Base-by-base conservation (phyloP, 2,888 invertebrate species). In the Hypena proboscidalis region DNA sequence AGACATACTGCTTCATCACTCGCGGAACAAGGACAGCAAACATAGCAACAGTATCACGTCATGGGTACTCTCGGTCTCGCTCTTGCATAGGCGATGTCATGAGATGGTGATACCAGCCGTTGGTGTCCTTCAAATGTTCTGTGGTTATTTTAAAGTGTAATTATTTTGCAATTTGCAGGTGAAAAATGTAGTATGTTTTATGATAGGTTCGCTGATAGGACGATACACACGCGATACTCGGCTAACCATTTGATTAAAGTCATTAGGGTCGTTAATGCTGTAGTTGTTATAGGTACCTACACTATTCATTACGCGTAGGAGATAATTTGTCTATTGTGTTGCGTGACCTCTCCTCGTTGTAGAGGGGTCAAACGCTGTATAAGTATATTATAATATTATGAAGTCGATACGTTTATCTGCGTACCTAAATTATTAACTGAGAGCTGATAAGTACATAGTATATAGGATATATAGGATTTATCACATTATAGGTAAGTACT, bases 21-120 rank as follows among this genome's bases (percentile, higher is more conserved):
- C 7, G 27, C 8, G 4, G 31, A 30, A 49, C 11, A 36, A 36
- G 26, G 37, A 49, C 26, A 29, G 37, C 23, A 30, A 44, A 33
- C 35, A 13, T 49, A 37, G 49, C 49, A 49, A 49, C 49, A 49
- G 49, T 29, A 34, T 29, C 21, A 29, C 44, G 44, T 44, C 44
- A 36, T 29, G 8, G 7, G 5, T 20, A 29, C 14, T 17, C 2
- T 17, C 29, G 8, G 13, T 33, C 34, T 34, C 36, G 15, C 22
- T 44, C 33, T 23, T 10, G 5, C 5, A 10, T 20, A 19, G 9
- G 25, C 25, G 7, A 5, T 20, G 10, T 19, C 37, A 29, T 0
- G 37, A 44, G 49, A 37, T 4, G 8, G 23, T 3, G 13, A 37
- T 27, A 37, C 2, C 8, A 8, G 21, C 32, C 36, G 40, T 9